Conservation (phyloP, 2,888 invertebrate genomes). For the Lasioglossum figueresi region DNA sequence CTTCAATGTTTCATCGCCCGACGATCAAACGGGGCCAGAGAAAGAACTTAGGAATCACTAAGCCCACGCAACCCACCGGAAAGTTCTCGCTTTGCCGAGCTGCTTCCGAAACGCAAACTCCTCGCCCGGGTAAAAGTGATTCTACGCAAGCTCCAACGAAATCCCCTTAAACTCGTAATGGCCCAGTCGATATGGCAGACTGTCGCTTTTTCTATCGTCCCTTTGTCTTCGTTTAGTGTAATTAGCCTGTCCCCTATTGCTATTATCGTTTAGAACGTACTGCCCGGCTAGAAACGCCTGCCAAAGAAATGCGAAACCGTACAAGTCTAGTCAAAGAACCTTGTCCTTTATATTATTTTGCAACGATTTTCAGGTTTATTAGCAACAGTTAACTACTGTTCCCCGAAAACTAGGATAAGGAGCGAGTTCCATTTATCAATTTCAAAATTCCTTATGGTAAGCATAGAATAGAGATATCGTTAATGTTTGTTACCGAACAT, state of each 20-base stretch:
- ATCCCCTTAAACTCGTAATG: not conserved
- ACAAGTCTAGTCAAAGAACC: not conserved
- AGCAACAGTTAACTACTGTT: not conserved
- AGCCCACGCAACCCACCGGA: not conserved
- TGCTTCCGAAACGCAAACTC: not conserved
- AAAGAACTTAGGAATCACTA: slow-evolving; percentile 38
- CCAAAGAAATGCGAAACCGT: not conserved
- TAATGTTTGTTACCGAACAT: no score
- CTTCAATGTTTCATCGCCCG: slow-evolving; percentile 54
- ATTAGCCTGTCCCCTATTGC: not conserved
- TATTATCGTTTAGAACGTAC: not conserved
- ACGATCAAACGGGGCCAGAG: slow-evolving; percentile 49
- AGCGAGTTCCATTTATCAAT: no score
- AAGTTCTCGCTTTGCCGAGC: not conserved
- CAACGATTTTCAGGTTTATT: not conserved
- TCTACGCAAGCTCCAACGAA: not conserved
- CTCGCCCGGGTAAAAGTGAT: not conserved
- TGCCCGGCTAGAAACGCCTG: not conserved
- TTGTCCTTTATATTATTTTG: not conserved
- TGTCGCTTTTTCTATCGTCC: slow-evolving; percentile 1
- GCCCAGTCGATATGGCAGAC: not conserved
- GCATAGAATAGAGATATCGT: no score
- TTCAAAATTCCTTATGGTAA: no score
- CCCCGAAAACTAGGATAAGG: not conserved
- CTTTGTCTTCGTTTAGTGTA: not conserved